Evolutionary conservation across 1,140 invertebrate species (phyloP).

Genomic region (Drosophila micromelanica): DNA sequence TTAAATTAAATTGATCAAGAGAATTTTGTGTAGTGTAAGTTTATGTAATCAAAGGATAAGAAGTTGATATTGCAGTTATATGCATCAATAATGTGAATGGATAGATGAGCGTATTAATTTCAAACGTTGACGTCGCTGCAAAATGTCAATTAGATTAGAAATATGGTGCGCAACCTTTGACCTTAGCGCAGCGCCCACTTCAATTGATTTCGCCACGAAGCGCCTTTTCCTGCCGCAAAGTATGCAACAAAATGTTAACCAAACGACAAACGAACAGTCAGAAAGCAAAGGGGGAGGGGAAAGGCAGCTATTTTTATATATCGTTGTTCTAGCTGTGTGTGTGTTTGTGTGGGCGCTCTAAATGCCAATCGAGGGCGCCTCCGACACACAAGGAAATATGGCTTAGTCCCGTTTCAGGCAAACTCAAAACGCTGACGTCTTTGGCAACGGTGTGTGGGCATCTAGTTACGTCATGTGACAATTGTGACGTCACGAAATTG

Average conservation of each 20-base stretch:
- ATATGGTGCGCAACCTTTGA: slow-evolving; percentile 36
- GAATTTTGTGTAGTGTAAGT: too few relatives aligned
- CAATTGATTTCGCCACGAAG: slow-evolving; percentile 35
- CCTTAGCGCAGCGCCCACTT: slow-evolving; percentile 28
- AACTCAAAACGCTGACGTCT: slow-evolving; percentile 7
- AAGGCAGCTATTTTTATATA: slow-evolving; percentile 37
- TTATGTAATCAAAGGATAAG: background rate
- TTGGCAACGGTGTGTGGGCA: background rate
- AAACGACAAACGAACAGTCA: slow-evolving; percentile 13
- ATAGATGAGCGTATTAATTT: slow-evolving; percentile 24
- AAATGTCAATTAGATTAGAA: slow-evolving; percentile 47
- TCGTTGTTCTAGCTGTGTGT: background rate
- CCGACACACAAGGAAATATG: slow-evolving; percentile 8
- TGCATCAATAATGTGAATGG: too few relatives aligned
- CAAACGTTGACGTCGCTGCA: slow-evolving; percentile 14
- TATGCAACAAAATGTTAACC: slow-evolving; percentile 41
- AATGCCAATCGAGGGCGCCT: slow-evolving; percentile 43
- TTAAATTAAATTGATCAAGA: slow-evolving; percentile 17
- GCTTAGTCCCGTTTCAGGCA: background rate
- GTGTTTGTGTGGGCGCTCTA: slow-evolving; percentile 19
- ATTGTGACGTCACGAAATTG: slow-evolving; percentile 41
- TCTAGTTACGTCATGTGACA: slow-evolving; percentile 26
- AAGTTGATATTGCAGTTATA: too few relatives aligned
- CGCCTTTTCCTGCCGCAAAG: slow-evolving; percentile 20
- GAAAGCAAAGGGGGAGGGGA: too few relatives aligned